Evolutionary conservation across 92 coral and sea anemone species (phyloP), one percentile per base, ranked within the genome.

Genomic region (Virgularia gustaviana): DNA sequence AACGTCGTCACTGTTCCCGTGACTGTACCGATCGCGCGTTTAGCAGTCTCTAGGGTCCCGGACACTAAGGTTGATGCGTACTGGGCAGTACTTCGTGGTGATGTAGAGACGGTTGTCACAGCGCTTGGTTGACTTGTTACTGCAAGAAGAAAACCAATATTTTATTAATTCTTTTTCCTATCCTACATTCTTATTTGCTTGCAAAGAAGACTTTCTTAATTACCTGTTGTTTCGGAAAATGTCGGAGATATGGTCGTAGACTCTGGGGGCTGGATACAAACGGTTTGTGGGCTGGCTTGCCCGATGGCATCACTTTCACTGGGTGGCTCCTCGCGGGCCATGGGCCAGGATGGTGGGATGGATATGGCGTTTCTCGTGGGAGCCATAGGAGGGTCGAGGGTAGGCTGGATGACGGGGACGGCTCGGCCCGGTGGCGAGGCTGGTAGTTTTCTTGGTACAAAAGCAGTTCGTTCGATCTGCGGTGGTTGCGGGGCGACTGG

Each of bases 41-140:
- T 76, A 8, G 95, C 97, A 16, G 88, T 74, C 63, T 83, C 86
- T 27, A 94, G 43, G 29, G 90, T 96, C 44, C 88, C 99, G 0
- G 96, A 76, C 37, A 91, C 92, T 6, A 91, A 76, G 12, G 71
- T 81, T 4, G 87, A 30, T 19, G 89, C 80, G 67, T 83, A 83
- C 37, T 86, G 88, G 30, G 74, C 73, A 18, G 57, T 74, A 25
- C 76, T 74, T 53, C 55, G 75, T 0, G 72, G 55, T 33, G 79
- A 33, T 10, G 27, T 34, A 23, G 85, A 33, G 15, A 57, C 45
- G 3, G 58, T 52, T 9, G 78, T 13, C 23, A 63, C 78, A 24
- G 57, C 63, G 51, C 61, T 36, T 23, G 72, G 81, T 55, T 49
- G 49, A 24, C n/a, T 66, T 12, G 73, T 66, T 18, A 68, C 75